phyloP scores from a whole-genome alignment of 2,888 invertebrate species.

The Cantharis rustica region DNA sequence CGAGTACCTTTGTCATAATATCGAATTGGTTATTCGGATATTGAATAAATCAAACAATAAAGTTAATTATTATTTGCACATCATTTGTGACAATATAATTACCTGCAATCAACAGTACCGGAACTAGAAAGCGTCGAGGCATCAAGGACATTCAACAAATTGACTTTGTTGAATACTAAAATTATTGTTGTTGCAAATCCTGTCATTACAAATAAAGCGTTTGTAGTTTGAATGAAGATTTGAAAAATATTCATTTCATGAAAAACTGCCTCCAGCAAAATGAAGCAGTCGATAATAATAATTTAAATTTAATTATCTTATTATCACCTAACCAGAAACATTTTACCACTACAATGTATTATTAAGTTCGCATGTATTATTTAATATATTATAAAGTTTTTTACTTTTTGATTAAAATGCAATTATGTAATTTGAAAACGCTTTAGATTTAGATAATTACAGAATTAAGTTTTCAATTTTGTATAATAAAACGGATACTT shows the following conservation, averaged over 20 bases:
- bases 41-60: constrained; percentile 16
- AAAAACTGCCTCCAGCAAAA: background rate
- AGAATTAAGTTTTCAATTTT: background rate
- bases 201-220: constrained; percentile 16
- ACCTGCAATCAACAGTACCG: constrained; percentile 22
- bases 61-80: constrained; percentile 23
- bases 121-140: constrained; percentile 19
- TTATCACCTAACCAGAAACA: background rate
- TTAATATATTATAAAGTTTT: background rate
- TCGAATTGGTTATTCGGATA: background rate
- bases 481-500: background rate
- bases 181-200: constrained; percentile 16
- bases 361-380: background rate
- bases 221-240: constrained; percentile 6
- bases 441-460: background rate
- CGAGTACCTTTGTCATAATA: background rate
- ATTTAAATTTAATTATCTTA: background rate
- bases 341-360: background rate
- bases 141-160: constrained; percentile 22
- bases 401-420: background rate
- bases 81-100: constrained; percentile 21
- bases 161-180: constrained; percentile 19
- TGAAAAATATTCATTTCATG: background rate
- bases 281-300: background rate
- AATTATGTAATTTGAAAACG: background rate